Evolutionary conservation across 2,888 invertebrate genomes (phyloP), one percentile per base, ranked within the genome.

Genomic region (Clostera curtula): DNA sequence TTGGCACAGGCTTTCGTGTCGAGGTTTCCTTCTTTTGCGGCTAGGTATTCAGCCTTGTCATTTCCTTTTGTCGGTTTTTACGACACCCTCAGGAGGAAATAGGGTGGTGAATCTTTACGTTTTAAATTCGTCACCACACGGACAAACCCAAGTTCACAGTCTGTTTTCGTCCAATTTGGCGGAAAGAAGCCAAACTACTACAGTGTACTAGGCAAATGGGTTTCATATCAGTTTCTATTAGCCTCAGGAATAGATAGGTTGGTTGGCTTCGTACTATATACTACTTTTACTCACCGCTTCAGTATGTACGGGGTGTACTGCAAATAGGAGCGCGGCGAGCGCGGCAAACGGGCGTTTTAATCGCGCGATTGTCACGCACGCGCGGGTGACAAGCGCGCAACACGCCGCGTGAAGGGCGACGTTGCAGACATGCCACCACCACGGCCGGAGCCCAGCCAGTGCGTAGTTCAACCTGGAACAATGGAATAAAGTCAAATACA

Each of bases 291-390:
- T 90, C 74, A 94, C 95, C 68, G 95, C 95, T 75, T 96, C 96
- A 3, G 94, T 94, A 71, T 96, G 95, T 44, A 96, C 88, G 25
- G 96, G 95, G 63, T 96, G 96, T 4, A 91, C 87, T 3, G 95
- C 94, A 56, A 96, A 96, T 45, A 95, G 75, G 19, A 92, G 70
- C 8, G 92, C 91, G 0, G 93, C 90, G 5, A 91, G 70, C 12
- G 91, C 88, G 4, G 93, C 90, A 38, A 91, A 91, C 25, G 89
- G 88, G 10, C 89, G 87, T 56, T 89, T 87, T 46, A 92, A 73
- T 8, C 88, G 85, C 24, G 90, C 91, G 28, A 92, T 87, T 2
- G 87, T 87, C 27, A 89, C 79, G 57, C 91, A 90, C 35, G 91
- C 89, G 33, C 89, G 86, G 7, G 91, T 90, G 52, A 92, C 92